Evolutionary conservation across 1,140 invertebrate genomes (phyloP).

Genomic region (Drosophila lowei): DNA sequence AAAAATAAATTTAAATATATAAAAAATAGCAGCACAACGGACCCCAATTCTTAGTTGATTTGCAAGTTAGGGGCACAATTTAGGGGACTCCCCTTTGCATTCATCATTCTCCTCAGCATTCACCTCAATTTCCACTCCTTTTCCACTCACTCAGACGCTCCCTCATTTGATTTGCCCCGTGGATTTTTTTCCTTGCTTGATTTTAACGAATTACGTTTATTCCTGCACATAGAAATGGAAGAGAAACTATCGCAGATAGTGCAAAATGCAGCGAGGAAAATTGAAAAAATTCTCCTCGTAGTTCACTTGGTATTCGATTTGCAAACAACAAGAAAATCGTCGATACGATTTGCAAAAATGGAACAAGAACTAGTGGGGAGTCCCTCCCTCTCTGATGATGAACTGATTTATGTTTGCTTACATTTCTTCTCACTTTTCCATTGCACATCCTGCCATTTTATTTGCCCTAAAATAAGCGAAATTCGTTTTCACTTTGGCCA

Average conservation of each 20-base stretch:
- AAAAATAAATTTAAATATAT: background rate
- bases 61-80: constrained; percentile 16
- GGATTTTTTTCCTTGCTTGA: constrained; percentile 36
- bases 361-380: constrained; percentile 1
- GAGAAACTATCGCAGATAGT: background rate
- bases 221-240: constrained; percentile 19
- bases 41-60: constrained; percentile 28
- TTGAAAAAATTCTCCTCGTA: constrained; percentile 43
- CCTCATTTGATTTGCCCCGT: constrained; percentile 34
- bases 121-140: background rate
- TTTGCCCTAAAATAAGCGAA: background rate
- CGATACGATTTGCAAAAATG: constrained; percentile 3
- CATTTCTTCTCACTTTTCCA: constrained; percentile 6
- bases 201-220: constrained; percentile 58
- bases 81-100: constrained; percentile 23
- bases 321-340: constrained; percentile 39
- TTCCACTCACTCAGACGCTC: constrained; percentile 7
- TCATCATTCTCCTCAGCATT: constrained; percentile 34
- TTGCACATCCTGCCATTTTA: background rate
- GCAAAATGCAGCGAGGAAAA: constrained; percentile 20
- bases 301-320: constrained; percentile 53
- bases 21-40: too few relatives aligned
- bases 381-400: constrained; percentile 51
- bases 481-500: constrained; percentile 2
- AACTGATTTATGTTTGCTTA: constrained; percentile 61